phyloP scores from a whole-genome alignment of 2,797 vertebrate genomes.

The Hirundo rustica region DNA sequence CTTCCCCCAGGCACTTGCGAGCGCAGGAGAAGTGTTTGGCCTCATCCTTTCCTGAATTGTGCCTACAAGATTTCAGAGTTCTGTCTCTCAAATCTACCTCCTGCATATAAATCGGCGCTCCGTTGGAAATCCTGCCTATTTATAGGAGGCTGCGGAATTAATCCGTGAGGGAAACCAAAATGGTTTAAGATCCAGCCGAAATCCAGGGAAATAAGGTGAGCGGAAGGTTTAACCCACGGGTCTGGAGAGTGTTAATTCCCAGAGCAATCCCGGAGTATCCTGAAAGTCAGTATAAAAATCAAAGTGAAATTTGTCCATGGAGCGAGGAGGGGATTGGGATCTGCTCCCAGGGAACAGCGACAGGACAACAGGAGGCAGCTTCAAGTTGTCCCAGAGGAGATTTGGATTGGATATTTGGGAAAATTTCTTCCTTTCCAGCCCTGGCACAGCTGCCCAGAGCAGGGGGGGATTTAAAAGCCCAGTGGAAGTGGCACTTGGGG shows the following conservation, averaged over 20 bases:
- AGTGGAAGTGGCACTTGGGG: not conserved
- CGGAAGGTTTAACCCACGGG: not conserved
- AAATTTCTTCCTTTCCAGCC: not conserved
- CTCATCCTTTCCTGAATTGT: slow-evolving; percentile 23
- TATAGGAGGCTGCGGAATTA: not conserved
- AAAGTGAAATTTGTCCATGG: not conserved
- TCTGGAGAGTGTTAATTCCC: not conserved
- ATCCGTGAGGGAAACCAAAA: not conserved
- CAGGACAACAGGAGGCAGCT: not conserved
- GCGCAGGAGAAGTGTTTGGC: slow-evolving; percentile 32
- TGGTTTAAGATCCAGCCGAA: not conserved
- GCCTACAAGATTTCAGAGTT: not conserved
- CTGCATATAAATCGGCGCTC: not conserved
- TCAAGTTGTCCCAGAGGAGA: not conserved
- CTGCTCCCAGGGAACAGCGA: not conserved
- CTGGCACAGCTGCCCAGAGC: not conserved
- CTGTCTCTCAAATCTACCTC: not conserved
- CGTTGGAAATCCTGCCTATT: not conserved
- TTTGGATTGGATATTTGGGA: not conserved
- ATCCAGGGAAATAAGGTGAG: not conserved
- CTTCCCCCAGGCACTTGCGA: slow-evolving; percentile 40
- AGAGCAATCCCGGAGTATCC: not conserved
- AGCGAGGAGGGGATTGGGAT: accelerated
- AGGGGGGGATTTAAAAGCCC: accelerated
- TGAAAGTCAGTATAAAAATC: not conserved